phyloP scores from a whole-genome alignment of 2,888 invertebrate genomes.

The Unio pictorum region DNA sequence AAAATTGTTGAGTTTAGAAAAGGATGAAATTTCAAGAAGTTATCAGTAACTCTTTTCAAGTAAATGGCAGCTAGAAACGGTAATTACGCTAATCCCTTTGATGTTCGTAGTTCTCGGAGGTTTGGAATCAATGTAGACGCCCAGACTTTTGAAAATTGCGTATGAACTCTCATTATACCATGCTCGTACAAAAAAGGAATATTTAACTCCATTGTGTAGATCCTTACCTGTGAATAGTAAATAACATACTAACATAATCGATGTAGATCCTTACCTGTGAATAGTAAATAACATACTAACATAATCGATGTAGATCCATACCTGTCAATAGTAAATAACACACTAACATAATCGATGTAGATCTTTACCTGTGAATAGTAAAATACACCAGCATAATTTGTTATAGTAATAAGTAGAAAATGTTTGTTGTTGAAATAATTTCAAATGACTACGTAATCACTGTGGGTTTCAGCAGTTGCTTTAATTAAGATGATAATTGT shows the following conservation, averaged over 20 bases:
- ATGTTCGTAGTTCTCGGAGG: constrained; percentile 25
- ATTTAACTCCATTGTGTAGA: constrained; percentile 11
- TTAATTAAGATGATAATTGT: no score
- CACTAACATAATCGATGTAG: background rate
- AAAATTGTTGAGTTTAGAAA: no score
- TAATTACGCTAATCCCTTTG: constrained; percentile 14
- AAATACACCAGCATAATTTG: no score
- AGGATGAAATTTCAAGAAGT: no score
- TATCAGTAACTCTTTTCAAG: no score
- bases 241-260: no score
- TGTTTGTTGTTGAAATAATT: no score
- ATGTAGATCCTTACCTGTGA: constrained; percentile 9
- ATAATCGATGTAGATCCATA: constrained; percentile 1
- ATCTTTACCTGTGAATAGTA: constrained; percentile 11
- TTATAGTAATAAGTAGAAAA: no score
- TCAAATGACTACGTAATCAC: no score
- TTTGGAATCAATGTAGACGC: constrained; percentile 24
- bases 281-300: background rate
- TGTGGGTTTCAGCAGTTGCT: no score
- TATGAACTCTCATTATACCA: constrained; percentile 33
- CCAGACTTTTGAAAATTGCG: constrained; percentile 34
- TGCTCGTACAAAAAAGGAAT: constrained; percentile 33
- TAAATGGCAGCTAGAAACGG: no score
- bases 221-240: constrained; percentile 11
- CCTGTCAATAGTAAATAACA: constrained; percentile 8